Evolutionary conservation across 2,797 vertebrate species (phyloP).

Genomic region (Anguilla obscura): DNA sequence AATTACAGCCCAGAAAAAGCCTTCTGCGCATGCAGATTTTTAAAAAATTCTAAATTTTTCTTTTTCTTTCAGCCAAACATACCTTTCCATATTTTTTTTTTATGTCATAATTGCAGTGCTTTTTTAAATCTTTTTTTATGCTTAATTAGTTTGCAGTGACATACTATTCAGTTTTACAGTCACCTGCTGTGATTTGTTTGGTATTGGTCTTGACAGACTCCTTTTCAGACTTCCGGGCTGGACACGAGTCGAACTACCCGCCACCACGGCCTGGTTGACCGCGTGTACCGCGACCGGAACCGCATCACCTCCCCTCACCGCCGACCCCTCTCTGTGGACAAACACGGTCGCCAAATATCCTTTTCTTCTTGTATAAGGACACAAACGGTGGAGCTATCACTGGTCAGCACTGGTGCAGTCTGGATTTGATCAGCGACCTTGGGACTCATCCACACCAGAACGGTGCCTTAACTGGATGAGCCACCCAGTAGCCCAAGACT

Average conservation of each 20-base stretch:
- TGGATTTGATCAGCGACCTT: neutral
- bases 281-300: constrained; percentile 92
- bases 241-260: constrained; percentile 95
- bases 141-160: neutral
- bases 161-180: neutral
- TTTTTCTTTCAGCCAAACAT: constrained; percentile 8
- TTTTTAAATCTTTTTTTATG: neutral
- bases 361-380: constrained; percentile 60
- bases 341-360: constrained; percentile 98
- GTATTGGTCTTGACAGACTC: constrained; percentile 60
- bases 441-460: neutral
- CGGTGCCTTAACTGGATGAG: neutral
- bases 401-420: neutral
- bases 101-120: constrained; percentile 14
- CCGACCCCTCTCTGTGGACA: constrained; percentile 92
- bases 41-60: neutral
- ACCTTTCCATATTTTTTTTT: constrained; percentile 23
- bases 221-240: constrained; percentile 89
- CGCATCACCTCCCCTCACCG: constrained; percentile 95
- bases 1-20: neutral
- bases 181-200: constrained; percentile 20
- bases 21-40: neutral
- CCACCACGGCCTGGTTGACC: constrained; percentile 95
- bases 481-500: neutral
- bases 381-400: neutral